Evolutionary conservation across 2,797 vertebrate species (phyloP), one percentile per base, ranked within the genome.

Genomic region (Adelosebastes latens): DNA sequence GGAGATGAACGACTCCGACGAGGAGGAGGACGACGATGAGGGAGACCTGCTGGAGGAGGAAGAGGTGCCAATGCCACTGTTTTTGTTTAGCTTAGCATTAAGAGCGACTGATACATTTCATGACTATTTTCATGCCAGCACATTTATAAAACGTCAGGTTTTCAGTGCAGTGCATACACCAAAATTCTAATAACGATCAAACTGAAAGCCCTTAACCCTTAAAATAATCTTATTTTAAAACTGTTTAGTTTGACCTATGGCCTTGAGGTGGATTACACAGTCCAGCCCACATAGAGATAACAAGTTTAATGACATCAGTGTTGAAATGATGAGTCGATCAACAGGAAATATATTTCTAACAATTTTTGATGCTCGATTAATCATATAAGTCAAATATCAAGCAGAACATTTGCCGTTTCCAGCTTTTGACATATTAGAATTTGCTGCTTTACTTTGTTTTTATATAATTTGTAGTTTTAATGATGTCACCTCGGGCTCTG

Each of bases 11-110:
- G 97, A 98, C 91, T 97, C 97, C 0, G 97, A 96, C 2, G 97
- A 97, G 27, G 97, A 97, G 16, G 96, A 96, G 3, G 96, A 97
- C 60, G 95, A 97, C 0, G 95, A 97, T 13, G 96, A 96, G 42
- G 93, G 88, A 59, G 94, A 93, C 72, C 89, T 94, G 81, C 82
- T 93, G 60, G 94, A 94, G 67, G 93, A 95, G 16, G 94, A 93
- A 2, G 94, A 92, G 89, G 92, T 93, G 67, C 53, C 31, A 4
- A 9, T 29, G 13, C 34, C 12, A 0, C 22, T 31, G 0, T 70
- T n/a, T 59, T 25, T 70, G 0, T 69, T 60, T 60, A 42, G 39
- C 39, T 39, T 39, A 22, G 20, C 29, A 14, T 34, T 2, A 56
- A 56, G 16, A 11, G 16, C 18, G 20, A 52, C 6, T 1, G 27